Conservation (phyloP, 1,140 invertebrate species). For the Drosophila erecta region DNA sequence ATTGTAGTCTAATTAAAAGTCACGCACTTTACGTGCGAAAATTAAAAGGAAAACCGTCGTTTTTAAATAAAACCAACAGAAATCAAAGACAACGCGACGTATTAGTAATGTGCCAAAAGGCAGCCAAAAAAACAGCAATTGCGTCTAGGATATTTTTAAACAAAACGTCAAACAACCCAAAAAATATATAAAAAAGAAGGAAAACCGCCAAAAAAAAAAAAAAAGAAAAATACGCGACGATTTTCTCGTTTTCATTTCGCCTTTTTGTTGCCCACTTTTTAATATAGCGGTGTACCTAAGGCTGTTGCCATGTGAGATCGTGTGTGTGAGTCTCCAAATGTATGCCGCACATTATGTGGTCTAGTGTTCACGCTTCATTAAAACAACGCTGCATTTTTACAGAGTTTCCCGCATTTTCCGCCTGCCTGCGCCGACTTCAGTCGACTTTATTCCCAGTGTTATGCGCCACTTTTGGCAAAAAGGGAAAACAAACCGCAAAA, state of each 20-base stretch:
- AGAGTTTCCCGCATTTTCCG: slow-evolving; percentile 56
- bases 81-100: slow-evolving; percentile 73
- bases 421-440: slow-evolving; percentile 24
- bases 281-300: slow-evolving; percentile 63
- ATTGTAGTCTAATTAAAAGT: slow-evolving; percentile 80
- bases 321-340: slow-evolving; percentile 59
- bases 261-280: slow-evolving; percentile 28
- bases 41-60: slow-evolving; percentile 35
- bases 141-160: slow-evolving; percentile 79
- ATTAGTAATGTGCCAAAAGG: slow-evolving; percentile 73
- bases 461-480: slow-evolving; percentile 55
- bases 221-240: slow-evolving; percentile 58
- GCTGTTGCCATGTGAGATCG: slow-evolving; percentile 39
- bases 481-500: slow-evolving; percentile 38
- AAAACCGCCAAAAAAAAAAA: slow-evolving; percentile 21
- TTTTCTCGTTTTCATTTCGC: slow-evolving; percentile 58
- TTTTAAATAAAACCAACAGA: slow-evolving; percentile 14
- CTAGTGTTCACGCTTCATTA: slow-evolving; percentile 81
- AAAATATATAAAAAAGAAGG: slow-evolving; percentile 9
- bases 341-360: slow-evolving; percentile 81
- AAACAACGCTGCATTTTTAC: slow-evolving; percentile 61
- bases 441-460: slow-evolving; percentile 41
- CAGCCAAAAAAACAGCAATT: slow-evolving; percentile 52
- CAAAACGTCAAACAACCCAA: slow-evolving; percentile 70
- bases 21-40: slow-evolving; percentile 77